phyloP scores from a whole-genome alignment of 2,113 vertebrate species.

The Cavia porcellus region DNA sequence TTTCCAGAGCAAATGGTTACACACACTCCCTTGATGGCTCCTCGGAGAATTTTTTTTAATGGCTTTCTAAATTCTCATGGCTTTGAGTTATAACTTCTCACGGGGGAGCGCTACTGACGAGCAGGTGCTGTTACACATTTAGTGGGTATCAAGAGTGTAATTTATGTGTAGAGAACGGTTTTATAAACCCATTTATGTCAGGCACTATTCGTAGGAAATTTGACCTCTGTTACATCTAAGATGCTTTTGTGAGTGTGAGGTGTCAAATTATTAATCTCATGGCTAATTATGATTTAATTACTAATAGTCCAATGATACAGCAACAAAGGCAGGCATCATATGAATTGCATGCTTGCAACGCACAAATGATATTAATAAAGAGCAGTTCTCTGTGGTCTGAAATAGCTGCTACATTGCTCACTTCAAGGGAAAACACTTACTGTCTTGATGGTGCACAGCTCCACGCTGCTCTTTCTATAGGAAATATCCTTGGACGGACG shows the following conservation, averaged over 20 bases:
- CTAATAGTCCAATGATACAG: background rate
- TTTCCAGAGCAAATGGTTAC: background rate
- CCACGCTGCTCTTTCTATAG: background rate
- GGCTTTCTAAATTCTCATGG: background rate
- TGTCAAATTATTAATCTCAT: background rate
- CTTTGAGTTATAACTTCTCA: slow-evolving; percentile 43
- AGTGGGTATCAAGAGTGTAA: background rate
- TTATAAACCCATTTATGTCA: background rate
- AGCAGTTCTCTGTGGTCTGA: background rate
- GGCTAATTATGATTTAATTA: background rate
- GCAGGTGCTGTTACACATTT: slow-evolving; percentile 10
- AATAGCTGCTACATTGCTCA: background rate
- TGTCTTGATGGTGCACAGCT: background rate
- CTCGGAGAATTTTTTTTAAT: background rate
- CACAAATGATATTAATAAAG: background rate
- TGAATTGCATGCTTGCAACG: background rate
- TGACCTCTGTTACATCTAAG: background rate
- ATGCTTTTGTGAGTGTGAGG: background rate
- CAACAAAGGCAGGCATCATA: background rate
- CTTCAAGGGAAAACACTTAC: background rate
- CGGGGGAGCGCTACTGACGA: background rate
- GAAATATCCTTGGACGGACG: background rate
- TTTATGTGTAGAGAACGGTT: background rate
- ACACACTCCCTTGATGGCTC: background rate
- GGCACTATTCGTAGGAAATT: background rate